Evolutionary conservation across 53 echinoderm and acorn worm genomes (phyloP), one percentile per base, ranked within the genome.

Genomic region (Zoroaster sp.): DNA sequence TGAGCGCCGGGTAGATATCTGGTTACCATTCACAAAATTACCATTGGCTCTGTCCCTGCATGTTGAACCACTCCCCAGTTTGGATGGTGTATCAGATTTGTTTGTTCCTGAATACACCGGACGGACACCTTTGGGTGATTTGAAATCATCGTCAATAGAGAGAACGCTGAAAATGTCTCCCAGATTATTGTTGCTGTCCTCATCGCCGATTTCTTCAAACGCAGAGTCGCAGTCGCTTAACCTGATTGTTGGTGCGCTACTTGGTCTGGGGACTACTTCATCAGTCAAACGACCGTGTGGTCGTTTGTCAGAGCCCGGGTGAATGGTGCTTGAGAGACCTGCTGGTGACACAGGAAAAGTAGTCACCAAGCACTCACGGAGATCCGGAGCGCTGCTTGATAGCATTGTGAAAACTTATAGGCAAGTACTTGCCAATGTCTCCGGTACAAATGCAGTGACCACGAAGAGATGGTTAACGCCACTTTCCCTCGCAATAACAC

Each of bases 341-440:
- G 13, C 67, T 32, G 66, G 40, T 30, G 81, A 23, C 65, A 41
- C 81, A 10, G 66, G 40, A 17, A 41, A 21, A 15, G 81, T 4
- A 31, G 55, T 3, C n/a, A 5, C 63, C 36, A 52, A 46, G 49
- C 20, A 69, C 49, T 83, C 83, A 34, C 83, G 70, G 7, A 83
- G 83, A 71, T 83, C 83, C 18, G 83, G 83, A 83, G 71, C 45
- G 71, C 83, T 83, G 10, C 69, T 83, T 30, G 83, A 83, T 35
- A 71, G 45, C 83, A 83, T 83, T 70, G 45, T 70, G 69, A 34
- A 11, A 6, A n/a, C 83, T 32, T 70, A 69, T 49, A 46, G 66
- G 59, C 49, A 42, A 49, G 35, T 32, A 37, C 71, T 71, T 17
- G 39, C 38, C 21, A 31, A 37, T 78, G 53, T 81, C 66, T 66